Evolutionary conservation across 2,797 vertebrate genomes (phyloP), one percentile per base, ranked within the genome.

Genomic region (Dallia pectoralis): DNA sequence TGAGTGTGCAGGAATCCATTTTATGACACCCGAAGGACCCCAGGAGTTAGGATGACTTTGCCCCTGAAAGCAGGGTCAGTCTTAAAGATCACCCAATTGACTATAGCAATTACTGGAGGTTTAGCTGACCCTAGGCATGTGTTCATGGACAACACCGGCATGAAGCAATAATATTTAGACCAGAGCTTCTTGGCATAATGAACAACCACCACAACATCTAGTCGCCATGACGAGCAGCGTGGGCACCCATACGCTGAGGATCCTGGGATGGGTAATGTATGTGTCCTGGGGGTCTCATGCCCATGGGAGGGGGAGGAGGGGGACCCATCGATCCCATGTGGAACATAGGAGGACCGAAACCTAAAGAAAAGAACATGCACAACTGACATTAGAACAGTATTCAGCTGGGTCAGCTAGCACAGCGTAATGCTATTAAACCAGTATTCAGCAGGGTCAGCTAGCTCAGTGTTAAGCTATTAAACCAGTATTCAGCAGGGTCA

Each of bases 231-330:
- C 89, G 90, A 5, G 87, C 48, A n/a, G 91, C 95, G 7, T 99
- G 98, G 71, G 98, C 96, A 0, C 98, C 98, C 98, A 99, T 99
- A 79, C 97, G 94, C 88, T 98, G 96, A 79, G 98, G 98, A 86
- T 99, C 98, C 90, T 99, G 97, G 82, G 97, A 99, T 0, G 97
- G 98, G 81, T 99, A 99, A 85, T 99, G 98, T 86, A 99, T 97
- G 87, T 96, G 96, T 80, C 97, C 97, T 0, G 98, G 96, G 70
- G 97, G 96, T 87, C 97, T 94, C 93, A 99, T 95, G 87, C 94
- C 96, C 83, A 97, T 96, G 53, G 97, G 96, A 0, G 97, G 97
- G 2, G 93, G 93, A 82, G 93, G 93, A 0, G 94, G 93, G 4
- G 96, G 96, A 59, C 93, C 96, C 96, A 99, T 97, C 30, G 94